These are phyloP conservation scores for Progne subis DNA, from an alignment of 2,113 vertebrate genomes.

Conservation along the genomic window DNA sequence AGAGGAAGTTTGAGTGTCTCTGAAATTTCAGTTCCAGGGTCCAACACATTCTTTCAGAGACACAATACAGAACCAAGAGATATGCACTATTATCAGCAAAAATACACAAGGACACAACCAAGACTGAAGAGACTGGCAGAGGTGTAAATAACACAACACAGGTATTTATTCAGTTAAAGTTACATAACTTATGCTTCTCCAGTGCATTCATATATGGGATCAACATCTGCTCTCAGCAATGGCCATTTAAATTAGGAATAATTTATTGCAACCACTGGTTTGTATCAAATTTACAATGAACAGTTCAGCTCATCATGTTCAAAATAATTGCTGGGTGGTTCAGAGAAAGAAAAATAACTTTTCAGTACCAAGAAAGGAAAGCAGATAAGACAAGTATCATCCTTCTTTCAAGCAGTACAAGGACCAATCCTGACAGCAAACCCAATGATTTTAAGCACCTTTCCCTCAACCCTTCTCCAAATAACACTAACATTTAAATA, in stretches of 20 bases:
- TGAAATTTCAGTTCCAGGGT: neutral
- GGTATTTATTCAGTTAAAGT: slow-evolving; percentile 57
- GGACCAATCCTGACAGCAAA: neutral
- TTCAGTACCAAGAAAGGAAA: neutral
- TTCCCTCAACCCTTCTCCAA: neutral
- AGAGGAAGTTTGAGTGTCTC: neutral
- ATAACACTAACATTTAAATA: neutral
- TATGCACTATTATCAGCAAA: neutral
- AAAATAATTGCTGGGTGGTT: slow-evolving; percentile 19
- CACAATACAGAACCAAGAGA: neutral
- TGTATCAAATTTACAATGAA: neutral
- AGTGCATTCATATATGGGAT: neutral
- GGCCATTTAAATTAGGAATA: slow-evolving; percentile 27
- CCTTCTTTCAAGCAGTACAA: neutral
- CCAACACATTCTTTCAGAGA: neutral
- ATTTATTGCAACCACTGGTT: slow-evolving; percentile 3
- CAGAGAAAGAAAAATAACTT: neutral
- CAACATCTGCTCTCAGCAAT: neutral
- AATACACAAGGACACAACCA: neutral
- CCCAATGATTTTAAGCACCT: neutral
- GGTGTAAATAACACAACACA: neutral
- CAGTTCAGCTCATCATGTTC: neutral
- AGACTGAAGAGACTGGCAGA: neutral
- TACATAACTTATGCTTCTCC: slow-evolving; percentile 1
- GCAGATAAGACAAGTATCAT: neutral